Conservation (phyloP, 2,888 invertebrate species). For the Drosophila dives region DNA sequence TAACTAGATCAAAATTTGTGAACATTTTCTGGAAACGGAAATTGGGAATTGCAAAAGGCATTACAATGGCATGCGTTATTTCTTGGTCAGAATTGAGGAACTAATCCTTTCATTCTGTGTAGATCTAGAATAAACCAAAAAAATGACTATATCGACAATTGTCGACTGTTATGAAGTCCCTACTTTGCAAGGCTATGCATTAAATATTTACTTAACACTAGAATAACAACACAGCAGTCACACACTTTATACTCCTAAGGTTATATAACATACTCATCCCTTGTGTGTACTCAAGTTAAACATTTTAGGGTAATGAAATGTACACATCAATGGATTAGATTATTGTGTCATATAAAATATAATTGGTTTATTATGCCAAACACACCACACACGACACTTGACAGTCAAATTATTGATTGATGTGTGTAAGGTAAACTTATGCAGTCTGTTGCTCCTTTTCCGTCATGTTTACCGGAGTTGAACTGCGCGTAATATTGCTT, state of each 20-base stretch:
- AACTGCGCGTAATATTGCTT: conserved; percentile 62
- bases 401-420: conserved; percentile 12
- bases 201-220: background rate
- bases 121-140: background rate
- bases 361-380: background rate
- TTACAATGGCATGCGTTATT: background rate
- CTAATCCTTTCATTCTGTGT: background rate
- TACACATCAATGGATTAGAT: conserved; percentile 34
- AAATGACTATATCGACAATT: background rate
- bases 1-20: background rate
- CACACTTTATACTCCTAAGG: background rate
- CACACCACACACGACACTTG: background rate
- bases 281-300: conserved; percentile 2
- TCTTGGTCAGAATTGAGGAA: background rate
- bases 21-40: background rate
- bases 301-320: conserved; percentile 15
- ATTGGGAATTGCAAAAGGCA: too few relatives aligned
- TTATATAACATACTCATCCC: background rate
- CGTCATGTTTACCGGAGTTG: conserved; percentile 60
- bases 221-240: background rate
- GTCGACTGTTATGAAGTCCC: background rate
- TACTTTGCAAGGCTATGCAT: background rate
- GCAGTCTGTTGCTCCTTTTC: conserved; percentile 19
- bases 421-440: background rate
- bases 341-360: background rate